Evolutionary conservation across 2,888 invertebrate genomes (phyloP).

Genomic region (Exephanes ischioxanthus): DNA sequence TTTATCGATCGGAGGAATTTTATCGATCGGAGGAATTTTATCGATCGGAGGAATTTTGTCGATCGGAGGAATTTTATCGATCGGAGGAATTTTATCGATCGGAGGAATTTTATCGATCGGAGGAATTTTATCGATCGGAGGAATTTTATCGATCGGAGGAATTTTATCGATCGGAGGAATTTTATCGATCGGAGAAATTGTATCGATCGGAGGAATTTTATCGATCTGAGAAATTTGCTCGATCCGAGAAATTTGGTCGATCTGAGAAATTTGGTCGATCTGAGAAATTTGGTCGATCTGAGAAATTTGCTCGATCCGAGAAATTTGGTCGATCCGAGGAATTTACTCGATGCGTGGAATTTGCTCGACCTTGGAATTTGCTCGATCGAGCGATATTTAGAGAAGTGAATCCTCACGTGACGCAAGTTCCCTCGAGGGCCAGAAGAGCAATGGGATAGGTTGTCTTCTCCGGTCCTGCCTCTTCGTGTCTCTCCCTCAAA

Average conservation of each 20-base stretch:
- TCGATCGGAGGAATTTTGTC: too few species aligned
- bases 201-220: neutral
- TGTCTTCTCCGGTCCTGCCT: conserved; percentile 81
- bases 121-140: too few species aligned
- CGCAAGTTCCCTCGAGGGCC: conserved; percentile 85
- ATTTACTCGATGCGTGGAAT: neutral
- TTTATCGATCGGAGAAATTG: neutral
- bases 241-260: neutral
- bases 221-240: neutral
- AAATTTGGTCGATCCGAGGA: too few species aligned
- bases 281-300: neutral
- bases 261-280: neutral
- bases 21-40: too few species aligned
- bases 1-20: neutral
- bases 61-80: too few species aligned
- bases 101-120: too few species aligned
- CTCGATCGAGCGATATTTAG: neutral
- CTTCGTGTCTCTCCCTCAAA: conserved; percentile 80
- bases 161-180: neutral
- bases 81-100: neutral
- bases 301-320: neutral
- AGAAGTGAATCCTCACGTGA: conserved; percentile 78
- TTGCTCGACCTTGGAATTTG: neutral
- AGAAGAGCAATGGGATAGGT: conserved; percentile 82
- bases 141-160: neutral